These are phyloP conservation scores for Eolophus roseicapilla DNA, from an alignment of 2,113 vertebrate genomes.

Conservation along the genomic window DNA sequence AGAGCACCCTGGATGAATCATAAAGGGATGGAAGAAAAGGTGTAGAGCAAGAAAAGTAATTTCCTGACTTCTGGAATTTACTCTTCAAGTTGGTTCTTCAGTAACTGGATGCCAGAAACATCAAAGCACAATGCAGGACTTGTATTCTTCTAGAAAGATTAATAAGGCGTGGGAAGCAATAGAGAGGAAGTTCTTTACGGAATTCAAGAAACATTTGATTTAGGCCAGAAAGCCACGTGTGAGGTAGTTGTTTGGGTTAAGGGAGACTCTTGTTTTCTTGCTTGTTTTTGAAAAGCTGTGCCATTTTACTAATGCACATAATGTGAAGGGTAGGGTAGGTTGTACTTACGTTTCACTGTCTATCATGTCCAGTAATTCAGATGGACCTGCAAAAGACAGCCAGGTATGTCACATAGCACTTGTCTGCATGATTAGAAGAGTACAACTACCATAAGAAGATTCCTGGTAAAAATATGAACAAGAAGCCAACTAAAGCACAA, in stretches of 20 bases:
- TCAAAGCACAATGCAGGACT: not conserved
- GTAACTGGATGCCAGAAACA: not conserved
- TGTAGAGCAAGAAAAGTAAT: not conserved
- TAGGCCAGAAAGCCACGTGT: not conserved
- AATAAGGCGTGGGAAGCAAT: not conserved
- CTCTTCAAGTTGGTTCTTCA: not conserved
- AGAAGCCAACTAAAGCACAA: not conserved
- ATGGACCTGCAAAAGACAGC: conserved; percentile 79
- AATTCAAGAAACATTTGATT: not conserved
- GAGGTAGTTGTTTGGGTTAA: not conserved
- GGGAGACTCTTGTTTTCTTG: not conserved
- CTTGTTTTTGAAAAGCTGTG: not conserved
- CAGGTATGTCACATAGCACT: not conserved
- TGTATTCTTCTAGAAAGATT: not conserved
- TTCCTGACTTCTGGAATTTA: not conserved
- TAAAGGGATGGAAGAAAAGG: not conserved
- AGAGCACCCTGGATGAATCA: not conserved
- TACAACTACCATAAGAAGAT: not conserved
- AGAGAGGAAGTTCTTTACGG: not conserved
- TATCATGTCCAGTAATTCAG: conserved; percentile 88
- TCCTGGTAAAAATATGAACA: not conserved
- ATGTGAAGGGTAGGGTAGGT: not conserved
- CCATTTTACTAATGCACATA: not conserved
- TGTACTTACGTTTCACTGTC: conserved; percentile 89
- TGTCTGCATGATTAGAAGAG: not conserved